These are phyloP conservation scores for Pristionchus maxplancki DNA, from an alignment of 2,888 invertebrate genomes.

Conservation along the genomic window DNA sequence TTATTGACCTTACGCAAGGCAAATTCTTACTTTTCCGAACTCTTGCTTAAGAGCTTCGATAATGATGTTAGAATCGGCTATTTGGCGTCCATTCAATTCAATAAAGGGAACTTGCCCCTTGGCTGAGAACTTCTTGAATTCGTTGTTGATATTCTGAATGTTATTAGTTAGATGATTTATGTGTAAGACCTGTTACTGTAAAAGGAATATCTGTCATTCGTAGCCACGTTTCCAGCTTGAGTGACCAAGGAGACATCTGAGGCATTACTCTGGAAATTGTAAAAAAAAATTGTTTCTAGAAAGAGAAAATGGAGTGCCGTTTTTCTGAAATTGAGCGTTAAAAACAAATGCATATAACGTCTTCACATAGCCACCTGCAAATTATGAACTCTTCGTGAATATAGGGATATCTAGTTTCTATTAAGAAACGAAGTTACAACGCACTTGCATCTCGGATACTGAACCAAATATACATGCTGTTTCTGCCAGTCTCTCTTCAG, in stretches of 20 bases:
- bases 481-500: slow-evolving; percentile 74
- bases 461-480: slow-evolving; percentile 91
- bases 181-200: slow-evolving; percentile 83
- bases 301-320: no score
- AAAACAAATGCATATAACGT: no score
- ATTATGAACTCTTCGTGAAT: no score
- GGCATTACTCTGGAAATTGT: slow-evolving; percentile 86
- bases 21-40: slow-evolving; percentile 37
- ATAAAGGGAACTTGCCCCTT: slow-evolving; percentile 68
- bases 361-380: no score
- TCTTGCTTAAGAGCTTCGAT: slow-evolving; percentile 79
- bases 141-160: slow-evolving; percentile 72
- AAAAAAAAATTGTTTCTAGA: background rate
- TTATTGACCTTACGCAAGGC: background rate
- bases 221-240: slow-evolving; percentile 96
- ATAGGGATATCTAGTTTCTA: no score
- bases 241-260: slow-evolving; percentile 91
- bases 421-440: no score
- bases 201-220: slow-evolving; percentile 92
- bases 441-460: slow-evolving; percentile 42
- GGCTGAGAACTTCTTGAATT: slow-evolving; percentile 68
- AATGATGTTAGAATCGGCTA: slow-evolving; percentile 92
- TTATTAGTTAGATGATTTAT: no score
- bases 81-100: slow-evolving; percentile 94
- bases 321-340: no score